These are phyloP conservation scores for Hemicrepidius hirtus DNA, from an alignment of 2,888 invertebrate species.

Conservation along the genomic window DNA sequence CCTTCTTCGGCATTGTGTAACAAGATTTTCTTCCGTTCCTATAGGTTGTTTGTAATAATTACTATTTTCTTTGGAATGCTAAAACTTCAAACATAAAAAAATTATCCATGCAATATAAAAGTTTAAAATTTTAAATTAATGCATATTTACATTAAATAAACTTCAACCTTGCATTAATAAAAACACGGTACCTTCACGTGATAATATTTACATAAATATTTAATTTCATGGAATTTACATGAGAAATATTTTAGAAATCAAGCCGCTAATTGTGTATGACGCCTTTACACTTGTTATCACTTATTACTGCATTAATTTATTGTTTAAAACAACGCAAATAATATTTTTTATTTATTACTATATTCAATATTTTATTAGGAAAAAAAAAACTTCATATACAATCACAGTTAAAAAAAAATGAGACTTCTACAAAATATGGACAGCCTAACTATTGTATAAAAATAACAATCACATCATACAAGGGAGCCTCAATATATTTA, in stretches of 20 bases:
- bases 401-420: constrained; percentile 16
- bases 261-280: constrained; percentile 21
- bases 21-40: too few species aligned
- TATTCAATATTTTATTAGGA: background rate
- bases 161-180: constrained; percentile 17
- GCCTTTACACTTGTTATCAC: constrained; percentile 15
- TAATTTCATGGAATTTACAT: constrained; percentile 22
- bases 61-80: too few species aligned
- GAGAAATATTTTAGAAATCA: constrained; percentile 24
- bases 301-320: constrained; percentile 18
- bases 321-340: constrained; percentile 1
- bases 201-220: constrained; percentile 1
- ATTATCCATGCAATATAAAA: too few species aligned
- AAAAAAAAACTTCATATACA: background rate
- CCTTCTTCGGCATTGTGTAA: too few species aligned
- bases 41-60: too few species aligned
- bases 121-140: too few species aligned
- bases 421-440: background rate
- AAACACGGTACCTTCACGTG: constrained; percentile 21
- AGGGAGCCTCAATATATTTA: too few species aligned
- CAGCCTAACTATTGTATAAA: constrained; percentile 15
- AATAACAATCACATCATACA: background rate
- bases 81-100: too few species aligned
- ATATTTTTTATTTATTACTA: background rate
- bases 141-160: constrained; percentile 1